Conservation (phyloP, 2,113 vertebrate species). For the Corythornis cristatus region DNA sequence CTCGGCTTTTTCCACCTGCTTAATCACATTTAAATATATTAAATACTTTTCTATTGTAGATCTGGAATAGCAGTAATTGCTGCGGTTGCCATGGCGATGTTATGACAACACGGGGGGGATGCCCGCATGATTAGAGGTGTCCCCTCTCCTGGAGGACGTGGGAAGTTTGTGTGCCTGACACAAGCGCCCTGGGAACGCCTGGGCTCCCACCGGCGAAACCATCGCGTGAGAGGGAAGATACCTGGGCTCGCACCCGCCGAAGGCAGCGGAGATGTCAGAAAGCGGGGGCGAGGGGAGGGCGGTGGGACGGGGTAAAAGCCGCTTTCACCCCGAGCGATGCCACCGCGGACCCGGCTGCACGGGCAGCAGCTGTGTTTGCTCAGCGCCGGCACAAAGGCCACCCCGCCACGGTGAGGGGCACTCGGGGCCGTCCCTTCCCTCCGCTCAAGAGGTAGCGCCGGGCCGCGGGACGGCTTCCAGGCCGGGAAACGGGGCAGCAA, state of each 20-base stretch:
- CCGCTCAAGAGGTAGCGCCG: neutral
- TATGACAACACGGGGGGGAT: neutral
- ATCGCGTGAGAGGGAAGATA: neutral
- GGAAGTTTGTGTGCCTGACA: neutral
- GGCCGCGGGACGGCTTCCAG: neutral
- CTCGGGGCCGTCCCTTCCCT: neutral
- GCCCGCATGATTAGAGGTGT: neutral
- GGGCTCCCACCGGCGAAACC: neutral
- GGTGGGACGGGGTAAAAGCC: neutral
- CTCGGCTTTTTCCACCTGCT: conserved; percentile 12
- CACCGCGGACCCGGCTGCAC: neutral
- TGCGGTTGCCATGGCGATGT: conserved; percentile 29
- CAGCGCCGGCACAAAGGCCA: neutral
- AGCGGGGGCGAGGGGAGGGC: neutral
- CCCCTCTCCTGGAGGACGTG: neutral
- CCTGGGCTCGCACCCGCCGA: neutral
- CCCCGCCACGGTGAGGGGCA: neutral
- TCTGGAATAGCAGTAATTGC: neutral
- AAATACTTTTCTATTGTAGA: conserved; percentile 7
- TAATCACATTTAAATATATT: conserved; percentile 20
- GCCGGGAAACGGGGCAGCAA: rapidly evolving
- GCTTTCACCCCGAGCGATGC: neutral
- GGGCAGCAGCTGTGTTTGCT: neutral
- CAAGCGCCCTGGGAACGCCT: neutral
- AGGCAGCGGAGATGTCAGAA: neutral